Evolutionary conservation across 2,888 invertebrate genomes (phyloP), one percentile per base, ranked within the genome.

Genomic region (Pterostichus niger): DNA sequence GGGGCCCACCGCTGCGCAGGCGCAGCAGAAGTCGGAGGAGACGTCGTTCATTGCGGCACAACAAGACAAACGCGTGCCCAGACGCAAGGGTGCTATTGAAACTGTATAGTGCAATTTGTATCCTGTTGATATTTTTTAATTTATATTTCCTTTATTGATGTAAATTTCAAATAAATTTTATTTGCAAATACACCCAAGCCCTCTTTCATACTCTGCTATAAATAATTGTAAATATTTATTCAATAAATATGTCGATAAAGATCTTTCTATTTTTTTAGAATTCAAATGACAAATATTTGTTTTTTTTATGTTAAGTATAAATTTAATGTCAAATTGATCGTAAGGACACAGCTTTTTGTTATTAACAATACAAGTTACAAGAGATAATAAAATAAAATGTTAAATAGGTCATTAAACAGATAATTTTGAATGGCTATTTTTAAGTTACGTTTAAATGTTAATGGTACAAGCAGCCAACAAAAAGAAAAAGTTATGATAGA

Each of bases 31-130:
- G n/a, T 95, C 95, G 0, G 95, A 94, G 88, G 96, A 96, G 87
- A 96, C 96, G 0, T 96, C 96, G 0, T 96, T 96, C 87, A 96
- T 96, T 84, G 94, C 94, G 1, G 89, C 90, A 33, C 92, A 92
- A 77, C 90, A 90, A 84, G 90, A 92, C 84, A 91, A 92, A 82
- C 86, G 86, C 15, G 84, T 81, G 35, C 86, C 87, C 77, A 86
- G 87, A 83, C 90, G 89, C 46, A 91, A 89, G 83, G 91, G 91
- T n/a, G 87, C 87, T 49, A 89, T 92, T 85, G 91, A 92, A 89
- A 92, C 91, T 83, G 91, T 92, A 85, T 92, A 91, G 86, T 85
- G 77, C 35, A 56, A 82, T 83, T 82, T 82, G 75, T 75, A 82
- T 71, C 73, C 54, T 82, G 82, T 82, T 75, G 75, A 82, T 82